Conservation (phyloP, 2,797 vertebrate species). For the Pantherophis alleghaniensis region DNA sequence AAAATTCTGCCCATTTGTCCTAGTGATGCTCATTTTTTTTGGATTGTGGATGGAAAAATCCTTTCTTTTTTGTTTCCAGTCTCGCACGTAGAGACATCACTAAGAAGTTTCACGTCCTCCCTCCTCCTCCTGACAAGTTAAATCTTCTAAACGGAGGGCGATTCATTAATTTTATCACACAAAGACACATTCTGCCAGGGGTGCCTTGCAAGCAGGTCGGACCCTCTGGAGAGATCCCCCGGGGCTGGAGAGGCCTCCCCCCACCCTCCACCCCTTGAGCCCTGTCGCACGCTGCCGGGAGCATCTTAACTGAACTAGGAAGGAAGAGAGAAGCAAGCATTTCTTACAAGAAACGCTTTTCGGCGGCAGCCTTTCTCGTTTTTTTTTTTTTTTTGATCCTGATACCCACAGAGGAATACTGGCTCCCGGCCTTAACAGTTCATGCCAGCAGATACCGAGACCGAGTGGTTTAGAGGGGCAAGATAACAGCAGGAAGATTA, state of each 20-base stretch:
- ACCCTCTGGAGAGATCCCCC: neutral
- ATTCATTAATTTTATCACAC: neutral
- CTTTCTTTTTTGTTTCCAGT: neutral
- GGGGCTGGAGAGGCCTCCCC: neutral
- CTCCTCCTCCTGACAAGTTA: neutral
- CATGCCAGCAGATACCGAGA: conserved; percentile 59
- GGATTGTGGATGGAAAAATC: neutral
- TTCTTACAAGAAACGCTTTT: neutral
- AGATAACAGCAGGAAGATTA: conserved; percentile 67
- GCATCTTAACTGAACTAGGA: neutral
- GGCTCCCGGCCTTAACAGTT: neutral
- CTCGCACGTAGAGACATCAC: neutral
- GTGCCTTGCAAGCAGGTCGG: neutral
- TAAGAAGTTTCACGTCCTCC: neutral
- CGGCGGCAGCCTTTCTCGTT: neutral
- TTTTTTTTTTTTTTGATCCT: neutral
- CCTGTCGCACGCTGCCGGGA: no score
- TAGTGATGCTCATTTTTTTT: neutral
- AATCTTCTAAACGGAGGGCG: neutral
- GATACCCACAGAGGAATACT: neutral
- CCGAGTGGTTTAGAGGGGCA: conserved; percentile 61
- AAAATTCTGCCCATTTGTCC: neutral
- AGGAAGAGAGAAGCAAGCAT: no score
- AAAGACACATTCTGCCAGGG: neutral
- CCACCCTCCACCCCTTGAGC: neutral